A percentile compares a stretch with the other conserved stretches of the same genome.
Evolutionary conservation across 1,140 invertebrate genomes (phyloP).

Genomic region (Lanistes nyassanus): DNA sequence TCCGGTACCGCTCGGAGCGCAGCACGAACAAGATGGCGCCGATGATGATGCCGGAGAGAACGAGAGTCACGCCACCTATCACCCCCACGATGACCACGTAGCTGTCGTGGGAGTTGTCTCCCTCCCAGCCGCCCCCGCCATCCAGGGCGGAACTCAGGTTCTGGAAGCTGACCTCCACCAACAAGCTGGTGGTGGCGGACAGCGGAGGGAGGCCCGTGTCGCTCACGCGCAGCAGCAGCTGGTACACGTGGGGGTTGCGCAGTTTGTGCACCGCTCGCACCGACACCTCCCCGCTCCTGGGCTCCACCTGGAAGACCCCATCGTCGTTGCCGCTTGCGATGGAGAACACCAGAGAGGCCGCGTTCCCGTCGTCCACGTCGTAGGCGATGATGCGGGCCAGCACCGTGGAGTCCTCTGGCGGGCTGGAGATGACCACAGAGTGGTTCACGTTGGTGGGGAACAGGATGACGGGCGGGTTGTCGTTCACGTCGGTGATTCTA

Average conservation of each 20-base stretch:
- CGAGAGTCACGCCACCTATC: constrained; percentile 35
- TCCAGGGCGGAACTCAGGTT: constrained; percentile 20
- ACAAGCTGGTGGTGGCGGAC: constrained; percentile 29
- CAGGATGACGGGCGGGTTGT: constrained; percentile 64
- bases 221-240: constrained; percentile 28
- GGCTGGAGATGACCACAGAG: constrained; percentile 78
- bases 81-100: constrained; percentile 39
- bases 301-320: constrained; percentile 86
- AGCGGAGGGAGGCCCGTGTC: constrained; percentile 27
- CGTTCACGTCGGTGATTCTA: constrained; percentile 49
- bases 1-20: constrained; percentile 28
- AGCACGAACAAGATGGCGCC: constrained; percentile 36
- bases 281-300: constrained; percentile 80
- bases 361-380: constrained; percentile 71
- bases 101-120: constrained; percentile 23
- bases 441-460: constrained; percentile 85
- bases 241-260: constrained; percentile 27
- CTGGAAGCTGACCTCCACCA: constrained; percentile 34
- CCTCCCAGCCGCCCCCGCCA: not conserved
- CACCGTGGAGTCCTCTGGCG: constrained; percentile 79
- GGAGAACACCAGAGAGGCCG: constrained; percentile 91
- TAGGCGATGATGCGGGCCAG: constrained; percentile 50
- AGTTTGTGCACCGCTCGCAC: constrained; percentile 67
- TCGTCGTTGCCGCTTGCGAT: constrained; percentile 80
- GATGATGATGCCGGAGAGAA: constrained; percentile 40